Evolutionary conservation across 2,797 vertebrate genomes (phyloP).

Genomic region (Manis crassicaudata): DNA sequence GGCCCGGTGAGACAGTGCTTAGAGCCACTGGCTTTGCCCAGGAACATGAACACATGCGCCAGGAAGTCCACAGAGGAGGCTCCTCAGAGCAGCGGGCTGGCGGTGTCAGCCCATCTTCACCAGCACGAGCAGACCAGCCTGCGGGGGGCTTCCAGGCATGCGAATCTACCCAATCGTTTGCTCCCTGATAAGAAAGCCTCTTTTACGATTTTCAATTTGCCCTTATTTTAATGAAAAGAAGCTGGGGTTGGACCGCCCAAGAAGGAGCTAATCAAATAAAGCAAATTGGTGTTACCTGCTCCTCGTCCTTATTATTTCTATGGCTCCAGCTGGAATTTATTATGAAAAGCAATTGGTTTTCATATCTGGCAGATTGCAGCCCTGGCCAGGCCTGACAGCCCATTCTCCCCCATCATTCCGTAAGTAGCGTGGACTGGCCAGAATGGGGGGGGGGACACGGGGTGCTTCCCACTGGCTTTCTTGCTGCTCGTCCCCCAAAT

Average conservation of each 20-base stretch:
- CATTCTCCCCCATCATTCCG: not conserved
- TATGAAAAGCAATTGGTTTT: conserved; percentile 61
- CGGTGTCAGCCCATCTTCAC: accelerated
- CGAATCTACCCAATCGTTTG: not conserved
- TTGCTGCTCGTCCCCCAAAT: not conserved
- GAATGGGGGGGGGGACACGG: accelerated
- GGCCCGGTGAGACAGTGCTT: not conserved
- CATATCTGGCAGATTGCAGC: conserved; percentile 1
- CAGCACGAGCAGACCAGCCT: accelerated
- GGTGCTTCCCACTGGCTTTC: not conserved
- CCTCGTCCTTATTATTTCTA: conserved; percentile 62
- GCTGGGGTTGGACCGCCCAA: conserved; percentile 50
- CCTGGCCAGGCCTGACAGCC: not conserved
- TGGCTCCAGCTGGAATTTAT: conserved; percentile 70
- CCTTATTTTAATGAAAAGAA: conserved; percentile 81
- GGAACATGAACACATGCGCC: not conserved
- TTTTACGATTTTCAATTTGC: conserved; percentile 81
- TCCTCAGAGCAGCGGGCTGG: not conserved
- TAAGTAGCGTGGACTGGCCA: not conserved
- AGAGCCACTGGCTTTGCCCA: not conserved
- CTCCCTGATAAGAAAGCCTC: conserved; percentile 71
- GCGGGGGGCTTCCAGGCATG: not conserved
- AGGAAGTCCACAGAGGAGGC: not conserved
- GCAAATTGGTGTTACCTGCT: conserved; percentile 75
- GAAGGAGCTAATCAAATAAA: conserved; percentile 80